These are phyloP conservation scores for Sorex fumeus DNA, from an alignment of 2,113 vertebrate genomes.

Conservation along the genomic window DNA sequence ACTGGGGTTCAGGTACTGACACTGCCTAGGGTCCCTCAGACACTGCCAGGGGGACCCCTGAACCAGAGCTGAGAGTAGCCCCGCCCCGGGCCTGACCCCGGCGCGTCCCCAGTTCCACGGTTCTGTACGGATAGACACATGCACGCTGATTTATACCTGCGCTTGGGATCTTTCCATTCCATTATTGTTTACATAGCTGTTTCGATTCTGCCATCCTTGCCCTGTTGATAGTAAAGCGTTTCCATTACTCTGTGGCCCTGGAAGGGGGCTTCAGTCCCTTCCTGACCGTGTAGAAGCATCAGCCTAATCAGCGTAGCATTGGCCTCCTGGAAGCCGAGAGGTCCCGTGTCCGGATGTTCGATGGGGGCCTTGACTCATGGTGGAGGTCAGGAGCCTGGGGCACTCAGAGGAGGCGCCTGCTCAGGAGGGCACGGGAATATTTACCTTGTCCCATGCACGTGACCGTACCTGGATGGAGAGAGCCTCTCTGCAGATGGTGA, in stretches of 20 bases:
- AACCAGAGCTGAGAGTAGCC: too few relatives aligned
- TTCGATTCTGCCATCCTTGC: slow-evolving; percentile 5
- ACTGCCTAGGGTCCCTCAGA: too few relatives aligned
- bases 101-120: too few relatives aligned
- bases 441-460: background rate
- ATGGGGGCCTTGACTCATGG: background rate
- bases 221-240: background rate
- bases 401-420: background rate
- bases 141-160: slow-evolving; percentile 1
- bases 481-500: background rate
- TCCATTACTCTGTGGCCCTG: background rate
- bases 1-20: too few relatives aligned
- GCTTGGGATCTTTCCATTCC: background rate
- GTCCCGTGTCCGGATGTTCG: slow-evolving; percentile 15
- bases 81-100: too few relatives aligned
- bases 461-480: background rate
- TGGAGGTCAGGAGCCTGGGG: background rate
- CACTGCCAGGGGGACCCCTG: too few relatives aligned
- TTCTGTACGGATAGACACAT: too few relatives aligned
- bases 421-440: too few relatives aligned
- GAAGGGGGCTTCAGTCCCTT: slow-evolving; percentile 31
- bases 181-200: slow-evolving; percentile 7
- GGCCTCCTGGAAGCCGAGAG: slow-evolving; percentile 47
- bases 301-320: slow-evolving; percentile 48
- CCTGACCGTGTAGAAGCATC: slow-evolving; percentile 24